phyloP scores from a whole-genome alignment of 2,797 vertebrate species.

The Pseudochirops cupreus region DNA sequence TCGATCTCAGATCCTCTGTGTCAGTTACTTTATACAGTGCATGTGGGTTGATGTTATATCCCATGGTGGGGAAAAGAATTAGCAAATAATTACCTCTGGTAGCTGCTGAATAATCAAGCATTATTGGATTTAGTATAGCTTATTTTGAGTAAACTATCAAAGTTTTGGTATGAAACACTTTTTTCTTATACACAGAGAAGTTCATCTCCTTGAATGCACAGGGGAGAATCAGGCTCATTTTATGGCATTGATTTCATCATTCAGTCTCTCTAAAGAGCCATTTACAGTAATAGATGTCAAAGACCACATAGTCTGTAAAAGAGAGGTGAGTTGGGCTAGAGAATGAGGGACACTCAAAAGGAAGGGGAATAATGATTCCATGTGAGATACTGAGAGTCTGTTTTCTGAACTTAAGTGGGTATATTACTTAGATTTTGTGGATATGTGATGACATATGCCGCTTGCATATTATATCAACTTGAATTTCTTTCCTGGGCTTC shows the following conservation, averaged over 20 bases:
- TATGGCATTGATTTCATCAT: slow-evolving; percentile 57
- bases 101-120: neutral
- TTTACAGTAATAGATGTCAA: slow-evolving; percentile 53
- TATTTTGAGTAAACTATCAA: neutral
- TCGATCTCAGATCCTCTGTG: neutral
- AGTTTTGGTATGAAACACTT: neutral
- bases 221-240: slow-evolving; percentile 43
- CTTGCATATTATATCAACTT: slow-evolving; percentile 28
- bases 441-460: neutral
- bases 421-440: neutral
- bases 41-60: neutral
- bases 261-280: slow-evolving; percentile 40
- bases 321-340: slow-evolving; percentile 28
- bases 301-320: slow-evolving; percentile 54
- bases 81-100: neutral
- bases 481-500: slow-evolving; percentile 40
- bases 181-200: neutral
- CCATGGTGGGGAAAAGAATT: neutral
- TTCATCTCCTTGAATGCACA: slow-evolving; percentile 35
- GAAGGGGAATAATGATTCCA: slow-evolving; percentile 24
- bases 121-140: neutral
- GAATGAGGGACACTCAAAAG: neutral
- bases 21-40: neutral
- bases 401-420: neutral
- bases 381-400: neutral